These are phyloP conservation scores for Batillaria attramentaria DNA, from an alignment of 1,140 invertebrate species.

Conservation along the genomic window DNA sequence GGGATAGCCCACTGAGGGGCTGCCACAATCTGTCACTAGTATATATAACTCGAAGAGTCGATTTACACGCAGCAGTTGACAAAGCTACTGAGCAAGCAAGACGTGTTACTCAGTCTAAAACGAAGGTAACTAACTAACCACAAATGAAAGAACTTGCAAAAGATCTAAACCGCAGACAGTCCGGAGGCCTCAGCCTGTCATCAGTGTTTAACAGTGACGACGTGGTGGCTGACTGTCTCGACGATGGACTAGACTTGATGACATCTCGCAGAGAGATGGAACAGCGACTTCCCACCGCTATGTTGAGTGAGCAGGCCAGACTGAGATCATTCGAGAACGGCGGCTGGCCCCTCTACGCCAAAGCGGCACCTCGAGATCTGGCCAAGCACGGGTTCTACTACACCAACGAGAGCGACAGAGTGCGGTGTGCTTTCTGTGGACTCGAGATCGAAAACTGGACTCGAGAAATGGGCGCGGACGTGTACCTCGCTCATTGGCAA, in stretches of 20 bases:
- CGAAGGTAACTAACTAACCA: too few relatives aligned
- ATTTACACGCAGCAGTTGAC: too few relatives aligned
- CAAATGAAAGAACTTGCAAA: too few relatives aligned
- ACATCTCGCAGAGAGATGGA: background rate
- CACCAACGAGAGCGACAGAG: slow-evolving; percentile 79
- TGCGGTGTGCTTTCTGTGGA: slow-evolving; percentile 88
- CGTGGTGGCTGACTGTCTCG: background rate
- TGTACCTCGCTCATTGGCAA: slow-evolving; percentile 88
- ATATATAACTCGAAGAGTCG: too few relatives aligned
- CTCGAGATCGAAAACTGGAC: slow-evolving; percentile 90
- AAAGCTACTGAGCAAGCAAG: too few relatives aligned
- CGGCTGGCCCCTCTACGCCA: background rate
- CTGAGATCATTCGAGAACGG: background rate
- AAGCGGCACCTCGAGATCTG: background rate
- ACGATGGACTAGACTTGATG: background rate
- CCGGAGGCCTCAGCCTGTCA: too few relatives aligned
- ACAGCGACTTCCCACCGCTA: background rate
- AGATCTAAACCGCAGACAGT: too few relatives aligned
- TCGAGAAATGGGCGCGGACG: slow-evolving; percentile 87
- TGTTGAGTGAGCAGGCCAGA: background rate
- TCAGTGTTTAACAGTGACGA: too few relatives aligned
- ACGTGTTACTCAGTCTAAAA: too few relatives aligned
- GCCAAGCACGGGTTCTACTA: slow-evolving; percentile 49
- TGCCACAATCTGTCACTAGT: too few relatives aligned
- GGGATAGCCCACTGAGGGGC: too few relatives aligned